Conservation (phyloP, 2,888 invertebrate species). For the Pristionchus maxplancki region DNA sequence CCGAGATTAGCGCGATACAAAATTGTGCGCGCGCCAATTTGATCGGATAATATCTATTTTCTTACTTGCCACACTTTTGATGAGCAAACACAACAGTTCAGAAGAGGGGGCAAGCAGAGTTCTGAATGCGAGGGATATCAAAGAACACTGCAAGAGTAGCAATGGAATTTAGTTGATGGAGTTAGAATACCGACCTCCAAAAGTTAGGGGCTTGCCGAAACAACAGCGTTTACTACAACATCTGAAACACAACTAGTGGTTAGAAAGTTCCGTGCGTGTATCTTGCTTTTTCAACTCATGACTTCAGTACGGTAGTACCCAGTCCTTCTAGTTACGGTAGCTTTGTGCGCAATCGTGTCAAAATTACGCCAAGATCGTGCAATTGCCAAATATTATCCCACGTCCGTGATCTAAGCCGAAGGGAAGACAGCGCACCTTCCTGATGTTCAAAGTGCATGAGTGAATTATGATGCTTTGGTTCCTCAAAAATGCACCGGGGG, state of each 20-base stretch:
- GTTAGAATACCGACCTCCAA: too few relatives aligned
- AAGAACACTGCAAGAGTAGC: neutral
- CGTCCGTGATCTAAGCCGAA: neutral
- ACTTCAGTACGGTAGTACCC: neutral
- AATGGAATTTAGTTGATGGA: neutral
- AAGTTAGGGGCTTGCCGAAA: too few relatives aligned
- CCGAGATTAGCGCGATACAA: neutral
- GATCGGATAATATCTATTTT: conserved; percentile 6
- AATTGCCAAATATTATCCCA: neutral
- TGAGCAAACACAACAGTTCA: neutral
- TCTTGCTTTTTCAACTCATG: too few relatives aligned
- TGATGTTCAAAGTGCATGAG: neutral
- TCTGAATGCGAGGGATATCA: neutral
- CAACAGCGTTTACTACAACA: too few relatives aligned
- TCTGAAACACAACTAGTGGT: too few relatives aligned
- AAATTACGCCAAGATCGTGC: neutral
- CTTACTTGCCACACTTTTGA: conserved; percentile 35
- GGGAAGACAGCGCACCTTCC: neutral
- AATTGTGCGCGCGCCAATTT: neutral
- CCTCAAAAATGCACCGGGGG: neutral
- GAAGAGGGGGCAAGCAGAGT: neutral
- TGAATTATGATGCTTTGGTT: neutral
- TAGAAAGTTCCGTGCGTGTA: too few relatives aligned
- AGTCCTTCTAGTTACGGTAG: neutral
- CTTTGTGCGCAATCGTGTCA: neutral